Evolutionary conservation across 2,113 vertebrate genomes (phyloP).

Genomic region (Zingel zingel): DNA sequence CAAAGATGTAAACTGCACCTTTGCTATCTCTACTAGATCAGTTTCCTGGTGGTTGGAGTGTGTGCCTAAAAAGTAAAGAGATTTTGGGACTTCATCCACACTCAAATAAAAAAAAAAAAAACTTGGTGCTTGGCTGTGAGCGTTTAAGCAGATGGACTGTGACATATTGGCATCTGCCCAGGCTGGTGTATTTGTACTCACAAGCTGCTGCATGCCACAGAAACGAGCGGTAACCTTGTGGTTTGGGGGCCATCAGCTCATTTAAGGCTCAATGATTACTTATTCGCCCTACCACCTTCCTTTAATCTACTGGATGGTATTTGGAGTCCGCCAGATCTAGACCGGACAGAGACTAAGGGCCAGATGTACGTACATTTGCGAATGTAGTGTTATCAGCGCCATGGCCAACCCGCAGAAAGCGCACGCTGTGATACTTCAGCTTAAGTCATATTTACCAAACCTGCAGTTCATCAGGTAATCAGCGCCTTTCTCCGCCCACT

Average conservation of each 20-base stretch:
- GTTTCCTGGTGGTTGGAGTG: not conserved
- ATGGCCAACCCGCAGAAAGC: too few relatives aligned
- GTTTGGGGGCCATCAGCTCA: conserved; percentile 14
- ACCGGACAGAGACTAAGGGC: not conserved
- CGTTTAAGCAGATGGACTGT: conserved; percentile 41
- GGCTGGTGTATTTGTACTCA: conserved; percentile 27
- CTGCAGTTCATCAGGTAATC: too few relatives aligned
- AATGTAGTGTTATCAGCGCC: too few relatives aligned
- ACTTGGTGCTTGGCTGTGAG: conserved; percentile 17
- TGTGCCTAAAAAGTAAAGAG: not conserved
- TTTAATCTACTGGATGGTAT: conserved; percentile 47
- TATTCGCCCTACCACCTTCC: conserved; percentile 24
- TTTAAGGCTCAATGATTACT: conserved; percentile 43
- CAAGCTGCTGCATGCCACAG: conserved; percentile 36
- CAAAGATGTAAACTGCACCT: conserved; percentile 23
- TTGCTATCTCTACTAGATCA: conserved; percentile 19
- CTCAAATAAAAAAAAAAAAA: not conserved
- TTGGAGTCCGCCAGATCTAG: conserved; percentile 12
- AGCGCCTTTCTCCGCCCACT: too few relatives aligned
- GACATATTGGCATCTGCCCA: conserved; percentile 38
- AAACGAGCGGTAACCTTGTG: conserved; percentile 38
- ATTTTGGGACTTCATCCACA: not conserved
- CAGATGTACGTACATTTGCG: too few relatives aligned
- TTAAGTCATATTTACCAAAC: too few relatives aligned
- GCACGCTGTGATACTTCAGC: too few relatives aligned